Conservation (phyloP, 2,797 vertebrate species). For the Neopelma chrysocephalum region DNA sequence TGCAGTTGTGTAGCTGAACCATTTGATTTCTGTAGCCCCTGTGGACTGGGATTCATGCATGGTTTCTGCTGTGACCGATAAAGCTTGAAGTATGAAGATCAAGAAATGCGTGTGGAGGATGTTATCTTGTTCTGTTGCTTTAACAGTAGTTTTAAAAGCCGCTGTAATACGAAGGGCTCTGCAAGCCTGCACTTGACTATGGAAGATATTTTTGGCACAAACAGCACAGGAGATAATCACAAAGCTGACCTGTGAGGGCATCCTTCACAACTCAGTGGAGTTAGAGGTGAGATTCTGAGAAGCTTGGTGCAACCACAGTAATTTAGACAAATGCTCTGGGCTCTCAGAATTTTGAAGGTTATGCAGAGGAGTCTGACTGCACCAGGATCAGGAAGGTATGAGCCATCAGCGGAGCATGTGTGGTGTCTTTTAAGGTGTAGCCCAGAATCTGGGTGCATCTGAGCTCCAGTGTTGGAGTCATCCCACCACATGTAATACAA, state of each 20-base stretch:
- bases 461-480: background rate
- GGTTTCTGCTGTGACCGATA: background rate
- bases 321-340: background rate
- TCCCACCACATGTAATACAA: background rate
- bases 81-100: background rate
- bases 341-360: background rate
- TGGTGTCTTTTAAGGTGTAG: background rate
- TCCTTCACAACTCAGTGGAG: constrained; percentile 27
- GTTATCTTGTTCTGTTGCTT: background rate
- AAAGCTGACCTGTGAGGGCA: background rate
- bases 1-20: background rate
- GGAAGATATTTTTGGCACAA: background rate
- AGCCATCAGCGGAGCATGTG: background rate
- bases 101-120: background rate
- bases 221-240: background rate
- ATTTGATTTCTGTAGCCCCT: background rate
- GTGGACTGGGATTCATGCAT: background rate
- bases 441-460: background rate
- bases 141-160: background rate
- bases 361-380: background rate
- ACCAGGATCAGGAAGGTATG: background rate
- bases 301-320: background rate
- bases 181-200: background rate
- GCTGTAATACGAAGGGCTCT: background rate
- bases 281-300: background rate